phyloP scores from a whole-genome alignment of 2,797 vertebrate species.

The Poeciliopsis paucimaculata region DNA sequence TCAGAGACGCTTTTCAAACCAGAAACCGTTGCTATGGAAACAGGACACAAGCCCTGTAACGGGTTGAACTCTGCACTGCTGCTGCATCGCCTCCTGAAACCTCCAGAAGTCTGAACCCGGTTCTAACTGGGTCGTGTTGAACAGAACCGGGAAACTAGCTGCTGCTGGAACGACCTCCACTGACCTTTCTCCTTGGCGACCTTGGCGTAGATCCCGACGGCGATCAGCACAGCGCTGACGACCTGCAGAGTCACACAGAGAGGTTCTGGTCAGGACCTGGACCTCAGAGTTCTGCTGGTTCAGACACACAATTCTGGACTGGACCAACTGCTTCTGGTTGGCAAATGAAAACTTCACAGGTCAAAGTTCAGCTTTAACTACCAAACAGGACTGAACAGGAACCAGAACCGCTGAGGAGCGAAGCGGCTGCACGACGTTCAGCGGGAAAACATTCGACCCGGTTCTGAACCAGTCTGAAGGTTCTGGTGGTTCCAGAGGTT shows the following conservation, averaged over 20 bases:
- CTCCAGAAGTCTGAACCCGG: neutral
- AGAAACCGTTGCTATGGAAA: neutral
- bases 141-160: neutral
- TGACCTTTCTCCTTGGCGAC: slow-evolving; percentile 80
- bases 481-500: neutral
- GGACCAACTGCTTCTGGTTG: neutral
- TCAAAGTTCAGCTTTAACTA: neutral
- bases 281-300: neutral
- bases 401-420: neutral
- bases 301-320: neutral
- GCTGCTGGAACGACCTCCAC: too few relatives aligned
- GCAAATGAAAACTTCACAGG: neutral
- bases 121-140: neutral
- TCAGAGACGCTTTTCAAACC: neutral
- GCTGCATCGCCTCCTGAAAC: neutral
- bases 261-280: neutral
- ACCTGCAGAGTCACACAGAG: slow-evolving; percentile 66
- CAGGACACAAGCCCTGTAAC: neutral
- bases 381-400: neutral
- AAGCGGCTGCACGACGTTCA: neutral
- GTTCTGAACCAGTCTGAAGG: neutral
- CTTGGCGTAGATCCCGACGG: slow-evolving; percentile 82
- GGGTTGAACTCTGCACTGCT: neutral
- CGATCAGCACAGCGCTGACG: slow-evolving; percentile 74
- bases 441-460: neutral